Evolutionary conservation across 2,113 vertebrate genomes (phyloP).

Genomic region (Haemorhous mexicanus): DNA sequence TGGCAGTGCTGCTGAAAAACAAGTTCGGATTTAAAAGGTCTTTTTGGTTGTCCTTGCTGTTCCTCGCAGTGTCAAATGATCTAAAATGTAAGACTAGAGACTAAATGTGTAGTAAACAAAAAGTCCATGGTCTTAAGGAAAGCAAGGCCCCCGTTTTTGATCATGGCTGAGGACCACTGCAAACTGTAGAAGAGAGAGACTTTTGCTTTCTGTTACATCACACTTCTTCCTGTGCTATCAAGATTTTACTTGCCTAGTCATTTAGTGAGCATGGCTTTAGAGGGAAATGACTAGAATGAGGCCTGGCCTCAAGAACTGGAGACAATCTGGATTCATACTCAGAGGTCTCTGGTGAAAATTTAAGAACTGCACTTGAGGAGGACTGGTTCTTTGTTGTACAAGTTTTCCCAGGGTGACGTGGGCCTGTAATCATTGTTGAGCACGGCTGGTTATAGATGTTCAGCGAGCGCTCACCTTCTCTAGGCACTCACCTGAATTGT

Average conservation of each 20-base stretch:
- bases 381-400: background rate
- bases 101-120: background rate
- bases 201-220: background rate
- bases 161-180: background rate
- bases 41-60: background rate
- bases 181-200: background rate
- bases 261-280: background rate
- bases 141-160: background rate
- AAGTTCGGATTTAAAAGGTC: background rate
- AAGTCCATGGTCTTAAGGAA: background rate
- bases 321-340: background rate
- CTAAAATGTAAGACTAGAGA: background rate
- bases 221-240: background rate
- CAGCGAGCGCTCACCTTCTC: background rate
- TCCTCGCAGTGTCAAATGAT: background rate
- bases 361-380: background rate
- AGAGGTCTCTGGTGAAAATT: background rate
- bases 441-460: background rate
- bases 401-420: background rate
- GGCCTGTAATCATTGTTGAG: background rate
- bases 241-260: background rate
- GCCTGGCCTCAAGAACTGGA: background rate
- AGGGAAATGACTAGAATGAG: background rate
- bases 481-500: background rate
- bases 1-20: background rate